phyloP scores from a whole-genome alignment of 2,888 invertebrate genomes.

The Cistogaster globosa region DNA sequence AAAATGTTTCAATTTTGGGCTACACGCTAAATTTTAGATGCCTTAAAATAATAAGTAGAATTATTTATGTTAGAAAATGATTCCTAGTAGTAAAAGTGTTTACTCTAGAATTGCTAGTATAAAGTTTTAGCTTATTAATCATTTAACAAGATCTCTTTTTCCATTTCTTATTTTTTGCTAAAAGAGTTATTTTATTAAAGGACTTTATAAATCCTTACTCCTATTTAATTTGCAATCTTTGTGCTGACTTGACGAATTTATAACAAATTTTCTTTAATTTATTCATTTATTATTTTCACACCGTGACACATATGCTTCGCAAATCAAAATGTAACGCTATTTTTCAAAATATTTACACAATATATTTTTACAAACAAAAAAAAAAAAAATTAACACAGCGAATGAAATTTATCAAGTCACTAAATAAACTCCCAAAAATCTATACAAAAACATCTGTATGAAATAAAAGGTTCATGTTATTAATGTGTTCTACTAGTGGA shows the following conservation, averaged over 20 bases:
- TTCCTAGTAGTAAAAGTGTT: too few species aligned
- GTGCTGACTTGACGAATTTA: slow-evolving; percentile 39
- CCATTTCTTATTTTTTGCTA: too few species aligned
- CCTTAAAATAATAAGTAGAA: too few species aligned
- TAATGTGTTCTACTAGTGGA: slow-evolving; percentile 62
- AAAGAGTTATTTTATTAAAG: too few species aligned
- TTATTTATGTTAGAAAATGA: too few species aligned
- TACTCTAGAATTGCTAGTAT: too few species aligned
- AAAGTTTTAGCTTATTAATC: too few species aligned
- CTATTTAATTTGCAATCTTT: slow-evolving; percentile 27
- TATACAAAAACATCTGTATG: background rate
- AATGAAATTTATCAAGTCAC: slow-evolving; percentile 50
- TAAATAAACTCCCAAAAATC: slow-evolving; percentile 50
- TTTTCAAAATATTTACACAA: slow-evolving; percentile 68
- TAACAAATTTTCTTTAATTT: slow-evolving; percentile 56
- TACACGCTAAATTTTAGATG: too few species aligned
- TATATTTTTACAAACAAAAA: slow-evolving; percentile 27
- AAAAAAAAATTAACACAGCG: slow-evolving; percentile 22
- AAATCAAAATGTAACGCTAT: slow-evolving; percentile 74
- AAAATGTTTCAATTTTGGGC: too few species aligned
- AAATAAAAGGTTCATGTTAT: slow-evolving; percentile 58
- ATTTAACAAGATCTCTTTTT: too few species aligned
- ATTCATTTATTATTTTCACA: slow-evolving; percentile 37
- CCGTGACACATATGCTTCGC: slow-evolving; percentile 56
- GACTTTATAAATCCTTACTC: background rate